Base-by-base conservation (phyloP, 2,797 vertebrate species). In the Novumbra hubbsi region DNA sequence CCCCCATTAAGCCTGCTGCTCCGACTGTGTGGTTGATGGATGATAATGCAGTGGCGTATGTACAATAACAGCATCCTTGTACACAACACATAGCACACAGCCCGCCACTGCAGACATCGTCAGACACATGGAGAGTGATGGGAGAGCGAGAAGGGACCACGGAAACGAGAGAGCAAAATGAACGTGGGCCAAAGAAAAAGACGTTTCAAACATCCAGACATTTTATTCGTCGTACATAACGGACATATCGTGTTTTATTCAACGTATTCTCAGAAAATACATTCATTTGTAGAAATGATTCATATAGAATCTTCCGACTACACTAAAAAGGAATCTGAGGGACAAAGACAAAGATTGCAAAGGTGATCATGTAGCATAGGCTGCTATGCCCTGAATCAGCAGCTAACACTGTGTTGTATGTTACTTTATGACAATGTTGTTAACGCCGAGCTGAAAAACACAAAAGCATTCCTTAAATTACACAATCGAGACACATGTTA, bases 21-120 rank as follows among this genome's bases (percentile, higher is more conserved):
- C 57, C 65, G 73, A 69, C 68, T 30, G 45, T 49, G 24, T 38
- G 68, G 24, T 62, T 81, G 79, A 81, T 81, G 73, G 79, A 81
- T 78, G 79, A 68, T 73, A 67, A 75, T 72, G 70, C 79, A 70
- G 52, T 78, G 76, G 65, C 70, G 74, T 70, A 77, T 67, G 71
- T 74, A 77, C 79, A 80, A 57, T 80, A 77, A 77, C 73, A 77
- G 75, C 79, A 72, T 73, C 71, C 50, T 30, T 67, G 64, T 68
- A 73, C n/a, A 66, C 55, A 63, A 38, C 34, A 38, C 34, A 38
- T 38, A 38, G 34, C 34, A 38, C 34, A 38, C 34, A 38, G 34
- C 34, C 30, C 24, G 32, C 69, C 32, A 55, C 63, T 57, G 64
- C 50, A 28, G 45, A 60, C 28, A 62, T 68, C 68, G 21, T 55